These are phyloP conservation scores for Kryptolebias ocellatus DNA, from an alignment of 2,797 vertebrate species.

Conservation along the genomic window DNA sequence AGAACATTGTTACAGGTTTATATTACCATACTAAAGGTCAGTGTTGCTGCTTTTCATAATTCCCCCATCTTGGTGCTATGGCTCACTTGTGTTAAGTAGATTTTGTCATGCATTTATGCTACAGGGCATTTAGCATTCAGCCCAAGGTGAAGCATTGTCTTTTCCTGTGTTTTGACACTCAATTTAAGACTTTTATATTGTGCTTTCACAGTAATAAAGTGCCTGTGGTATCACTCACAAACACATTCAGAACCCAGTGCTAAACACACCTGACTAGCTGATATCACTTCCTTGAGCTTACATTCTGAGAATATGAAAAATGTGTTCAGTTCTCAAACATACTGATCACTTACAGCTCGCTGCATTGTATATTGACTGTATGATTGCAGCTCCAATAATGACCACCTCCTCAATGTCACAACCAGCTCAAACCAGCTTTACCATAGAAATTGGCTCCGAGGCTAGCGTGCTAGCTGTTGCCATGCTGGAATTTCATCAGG, in stretches of 20 bases:
- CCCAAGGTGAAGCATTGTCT: slow-evolving; percentile 55
- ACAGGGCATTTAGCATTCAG: slow-evolving; percentile 38
- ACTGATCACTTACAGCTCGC: slow-evolving; percentile 29
- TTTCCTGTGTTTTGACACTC: slow-evolving; percentile 60
- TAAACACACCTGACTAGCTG: slow-evolving; percentile 24
- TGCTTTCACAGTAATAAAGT: slow-evolving; percentile 39
- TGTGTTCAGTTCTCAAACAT: slow-evolving; percentile 53
- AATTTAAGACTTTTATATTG: slow-evolving; percentile 50
- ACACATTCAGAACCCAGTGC: slow-evolving; percentile 30
- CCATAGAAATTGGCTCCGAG: slow-evolving; percentile 17
- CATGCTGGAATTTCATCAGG: slow-evolving; percentile 70
- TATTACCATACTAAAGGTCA: slow-evolving; percentile 79
- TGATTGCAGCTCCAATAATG: slow-evolving; percentile 69
- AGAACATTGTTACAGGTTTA: slow-evolving; percentile 58
- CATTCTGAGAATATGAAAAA: slow-evolving; percentile 31
- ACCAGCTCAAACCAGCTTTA: slow-evolving; percentile 17
- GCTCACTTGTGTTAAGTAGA: slow-evolving; percentile 63
- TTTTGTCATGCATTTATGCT: slow-evolving; percentile 54
- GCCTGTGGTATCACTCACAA: slow-evolving; percentile 17
- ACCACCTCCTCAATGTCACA: slow-evolving; percentile 53
- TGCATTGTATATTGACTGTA: slow-evolving; percentile 43
- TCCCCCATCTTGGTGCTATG: slow-evolving; percentile 36
- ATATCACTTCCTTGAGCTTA: slow-evolving; percentile 45
- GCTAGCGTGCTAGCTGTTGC: slow-evolving; percentile 46
- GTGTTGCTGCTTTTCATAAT: slow-evolving; percentile 62